Conservation (phyloP, 1,140 invertebrate genomes). For the Ceratina calcarata region DNA sequence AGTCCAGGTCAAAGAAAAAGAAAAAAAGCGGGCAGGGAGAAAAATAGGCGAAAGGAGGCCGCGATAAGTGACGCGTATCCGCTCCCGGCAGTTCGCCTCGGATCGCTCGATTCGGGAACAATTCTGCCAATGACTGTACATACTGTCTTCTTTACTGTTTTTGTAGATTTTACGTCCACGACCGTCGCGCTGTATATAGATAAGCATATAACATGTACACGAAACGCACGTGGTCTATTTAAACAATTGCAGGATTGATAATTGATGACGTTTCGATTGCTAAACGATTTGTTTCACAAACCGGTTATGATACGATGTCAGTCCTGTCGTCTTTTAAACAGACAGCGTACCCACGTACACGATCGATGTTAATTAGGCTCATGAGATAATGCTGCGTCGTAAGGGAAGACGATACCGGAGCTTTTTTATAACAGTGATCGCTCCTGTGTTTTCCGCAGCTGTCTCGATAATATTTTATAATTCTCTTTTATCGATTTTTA, state of each 20-base stretch:
- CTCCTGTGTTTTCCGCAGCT: conserved; percentile 35
- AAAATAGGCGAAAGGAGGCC: conserved; percentile 12
- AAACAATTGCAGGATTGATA: background rate
- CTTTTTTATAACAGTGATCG: conserved; percentile 24
- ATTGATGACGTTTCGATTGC: background rate
- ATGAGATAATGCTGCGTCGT: conserved; percentile 34
- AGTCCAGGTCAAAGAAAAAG: conserved; percentile 22
- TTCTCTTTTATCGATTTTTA: background rate
- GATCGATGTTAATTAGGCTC: conserved; percentile 26
- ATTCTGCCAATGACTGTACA: conserved; percentile 69
- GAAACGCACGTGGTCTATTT: background rate
- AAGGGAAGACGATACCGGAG: conserved; percentile 4
- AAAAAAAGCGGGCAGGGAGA: background rate
- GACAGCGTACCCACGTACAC: conserved; percentile 5
- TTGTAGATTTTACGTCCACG: conserved; percentile 58
- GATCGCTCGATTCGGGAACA: conserved; percentile 59
- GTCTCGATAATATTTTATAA: background rate
- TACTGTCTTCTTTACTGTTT: conserved; percentile 62
- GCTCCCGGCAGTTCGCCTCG: conserved; percentile 46
- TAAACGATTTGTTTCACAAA: too few relatives aligned
- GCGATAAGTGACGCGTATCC: conserved; percentile 2
- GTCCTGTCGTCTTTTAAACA: too few relatives aligned
- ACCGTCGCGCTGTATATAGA: conserved; percentile 61
- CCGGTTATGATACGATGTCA: too few relatives aligned
- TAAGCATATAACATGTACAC: conserved; percentile 33